A percentile compares a stretch with the other conserved stretches of the same genome.
phyloP scores from a whole-genome alignment of 2,888 invertebrate species.

The Seira ritae region DNA sequence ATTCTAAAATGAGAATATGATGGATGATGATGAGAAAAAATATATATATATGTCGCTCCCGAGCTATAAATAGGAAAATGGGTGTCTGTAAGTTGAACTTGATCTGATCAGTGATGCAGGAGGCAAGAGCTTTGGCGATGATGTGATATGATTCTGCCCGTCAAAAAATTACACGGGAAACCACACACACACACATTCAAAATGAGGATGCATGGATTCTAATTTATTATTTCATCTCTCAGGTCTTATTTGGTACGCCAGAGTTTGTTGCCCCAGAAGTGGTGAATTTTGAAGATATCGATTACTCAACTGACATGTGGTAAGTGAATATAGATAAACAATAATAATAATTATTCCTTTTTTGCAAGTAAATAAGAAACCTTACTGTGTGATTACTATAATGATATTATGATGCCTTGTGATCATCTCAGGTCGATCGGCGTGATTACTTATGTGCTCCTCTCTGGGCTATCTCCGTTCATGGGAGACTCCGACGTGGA shows the following conservation, averaged over 20 bases:
- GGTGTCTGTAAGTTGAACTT: background rate
- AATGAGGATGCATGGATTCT: background rate
- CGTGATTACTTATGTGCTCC: conserved; percentile 72
- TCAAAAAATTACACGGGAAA: background rate
- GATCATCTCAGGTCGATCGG: conserved; percentile 68
- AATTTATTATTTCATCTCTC: conserved; percentile 43
- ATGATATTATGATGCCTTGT: no score
- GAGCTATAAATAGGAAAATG: conserved; percentile 19
- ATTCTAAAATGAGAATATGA: conserved; percentile 21
- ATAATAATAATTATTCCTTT: no score
- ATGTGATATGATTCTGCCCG: no score
- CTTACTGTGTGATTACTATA: no score
- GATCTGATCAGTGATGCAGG: no score
- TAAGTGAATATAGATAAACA: conserved; percentile 12
- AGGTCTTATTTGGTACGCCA: conserved; percentile 96
- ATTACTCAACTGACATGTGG: conserved; percentile 99
- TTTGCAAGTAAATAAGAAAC: no score
- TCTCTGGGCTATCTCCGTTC: conserved; percentile 98
- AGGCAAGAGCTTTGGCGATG: no score
- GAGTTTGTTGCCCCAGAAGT: conserved; percentile 99
- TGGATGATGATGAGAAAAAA: conserved; percentile 24
- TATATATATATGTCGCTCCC: background rate
- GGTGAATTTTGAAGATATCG: conserved; percentile 98
- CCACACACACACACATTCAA: background rate
- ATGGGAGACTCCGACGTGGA: conserved; percentile 98